phyloP scores from a whole-genome alignment of 2,888 invertebrate species.

The Megastigmus dorsalis region DNA sequence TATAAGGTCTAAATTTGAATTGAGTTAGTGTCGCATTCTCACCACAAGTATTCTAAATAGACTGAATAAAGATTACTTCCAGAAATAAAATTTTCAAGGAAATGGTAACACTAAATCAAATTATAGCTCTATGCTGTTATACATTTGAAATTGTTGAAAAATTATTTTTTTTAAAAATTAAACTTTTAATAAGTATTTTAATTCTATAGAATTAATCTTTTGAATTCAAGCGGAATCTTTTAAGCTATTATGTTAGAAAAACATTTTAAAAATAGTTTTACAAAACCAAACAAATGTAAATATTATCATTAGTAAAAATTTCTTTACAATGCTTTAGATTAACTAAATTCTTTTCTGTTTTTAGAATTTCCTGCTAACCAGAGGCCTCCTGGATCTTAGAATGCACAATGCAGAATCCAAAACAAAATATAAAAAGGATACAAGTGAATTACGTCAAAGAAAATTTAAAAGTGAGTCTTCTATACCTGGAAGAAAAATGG shows the following conservation, averaged over 20 bases:
- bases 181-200: neutral
- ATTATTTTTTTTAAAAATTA: neutral
- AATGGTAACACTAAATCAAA: too few relatives aligned
- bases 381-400: conserved; percentile 53
- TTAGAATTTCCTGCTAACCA: conserved; percentile 38
- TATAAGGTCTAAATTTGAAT: conserved; percentile 31
- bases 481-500: conserved; percentile 63
- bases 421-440: conserved; percentile 55
- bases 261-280: too few relatives aligned
- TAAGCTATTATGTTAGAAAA: too few relatives aligned
- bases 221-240: too few relatives aligned
- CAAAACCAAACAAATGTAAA: too few relatives aligned
- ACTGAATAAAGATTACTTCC: conserved; percentile 1
- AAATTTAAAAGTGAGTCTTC: conserved; percentile 56
- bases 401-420: conserved; percentile 67
- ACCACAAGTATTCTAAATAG: neutral
- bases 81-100: conserved; percentile 19
- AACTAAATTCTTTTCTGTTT: too few relatives aligned
- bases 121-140: too few relatives aligned
- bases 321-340: too few relatives aligned
- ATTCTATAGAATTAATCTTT: too few relatives aligned
- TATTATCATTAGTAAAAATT: too few relatives aligned
- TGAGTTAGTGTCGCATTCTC: conserved; percentile 14
- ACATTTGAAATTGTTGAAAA: too few relatives aligned
- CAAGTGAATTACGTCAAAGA: conserved; percentile 63